Percentiles rank a stretch among this genome's conserved stretches.
These are phyloP conservation scores for Galerucella nymphaeae DNA, from an alignment of 2,888 invertebrate genomes.

Conservation along the genomic window DNA sequence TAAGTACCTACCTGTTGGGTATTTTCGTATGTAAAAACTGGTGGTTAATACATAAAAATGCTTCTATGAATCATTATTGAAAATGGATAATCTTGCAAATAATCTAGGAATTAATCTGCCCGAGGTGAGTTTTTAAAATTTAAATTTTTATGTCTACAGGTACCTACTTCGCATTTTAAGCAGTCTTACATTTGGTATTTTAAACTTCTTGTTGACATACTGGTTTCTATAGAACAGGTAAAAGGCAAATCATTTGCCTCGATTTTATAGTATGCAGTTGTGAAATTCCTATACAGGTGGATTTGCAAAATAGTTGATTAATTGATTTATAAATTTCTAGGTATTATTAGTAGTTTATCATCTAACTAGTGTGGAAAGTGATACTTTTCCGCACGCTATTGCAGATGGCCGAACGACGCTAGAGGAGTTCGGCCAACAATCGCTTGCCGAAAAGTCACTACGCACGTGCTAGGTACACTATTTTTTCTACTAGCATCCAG, in stretches of 20 bases:
- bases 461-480: too few species aligned
- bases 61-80: conserved; percentile 21
- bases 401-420: too few species aligned
- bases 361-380: too few species aligned
- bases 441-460: too few species aligned
- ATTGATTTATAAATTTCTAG: background rate
- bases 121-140: conserved; percentile 52
- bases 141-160: background rate
- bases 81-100: conserved; percentile 60
- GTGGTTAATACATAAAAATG: conserved; percentile 28
- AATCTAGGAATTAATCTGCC: conserved; percentile 60
- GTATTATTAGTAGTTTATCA: too few species aligned
- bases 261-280: background rate
- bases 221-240: conserved; percentile 14
- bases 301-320: background rate
- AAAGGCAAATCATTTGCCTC: conserved; percentile 3
- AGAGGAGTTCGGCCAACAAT: too few species aligned
- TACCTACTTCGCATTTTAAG: background rate
- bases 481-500: too few species aligned
- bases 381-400: too few species aligned
- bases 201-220: conserved; percentile 10
- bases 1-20: conserved; percentile 11
- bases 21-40: conserved; percentile 15
- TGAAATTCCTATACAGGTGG: background rate
- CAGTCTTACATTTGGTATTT: background rate